Evolutionary conservation across 2,113 vertebrate species (phyloP).

Genomic region (Erythrocercus mccallii): DNA sequence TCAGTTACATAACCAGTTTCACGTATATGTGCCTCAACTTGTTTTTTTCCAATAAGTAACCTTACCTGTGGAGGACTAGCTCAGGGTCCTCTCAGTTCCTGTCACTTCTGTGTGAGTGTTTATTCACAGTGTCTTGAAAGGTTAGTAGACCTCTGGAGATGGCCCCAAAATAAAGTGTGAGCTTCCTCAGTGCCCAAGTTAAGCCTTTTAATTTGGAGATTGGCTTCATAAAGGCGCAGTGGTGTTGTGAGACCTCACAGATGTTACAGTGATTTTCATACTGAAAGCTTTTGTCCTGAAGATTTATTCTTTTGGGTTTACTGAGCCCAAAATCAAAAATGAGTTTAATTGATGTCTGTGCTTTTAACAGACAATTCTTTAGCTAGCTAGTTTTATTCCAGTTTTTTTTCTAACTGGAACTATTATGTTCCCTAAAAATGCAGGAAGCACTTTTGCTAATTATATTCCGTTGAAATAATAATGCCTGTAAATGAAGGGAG

Average conservation of each 20-base stretch:
- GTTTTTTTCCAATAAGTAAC: not conserved
- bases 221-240: not conserved
- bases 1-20: not conserved
- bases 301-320: constrained; percentile 3
- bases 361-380: constrained; percentile 26
- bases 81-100: not conserved
- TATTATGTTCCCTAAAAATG: not conserved
- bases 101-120: not conserved
- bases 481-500: not conserved
- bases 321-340: not conserved
- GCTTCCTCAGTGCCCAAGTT: not conserved
- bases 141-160: not conserved
- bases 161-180: not conserved
- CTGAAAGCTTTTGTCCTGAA: not conserved
- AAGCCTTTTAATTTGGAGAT: constrained; percentile 29
- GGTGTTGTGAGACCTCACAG: not conserved
- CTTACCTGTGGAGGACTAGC: not conserved
- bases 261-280: not conserved
- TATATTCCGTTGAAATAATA: not conserved
- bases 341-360: not conserved
- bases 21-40: not conserved
- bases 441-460: constrained; percentile 16
- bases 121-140: not conserved
- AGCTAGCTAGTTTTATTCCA: not conserved
- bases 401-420: not conserved